These are phyloP conservation scores for Rhimphoctona megacephalus DNA, from an alignment of 2,888 invertebrate genomes.

Conservation along the genomic window DNA sequence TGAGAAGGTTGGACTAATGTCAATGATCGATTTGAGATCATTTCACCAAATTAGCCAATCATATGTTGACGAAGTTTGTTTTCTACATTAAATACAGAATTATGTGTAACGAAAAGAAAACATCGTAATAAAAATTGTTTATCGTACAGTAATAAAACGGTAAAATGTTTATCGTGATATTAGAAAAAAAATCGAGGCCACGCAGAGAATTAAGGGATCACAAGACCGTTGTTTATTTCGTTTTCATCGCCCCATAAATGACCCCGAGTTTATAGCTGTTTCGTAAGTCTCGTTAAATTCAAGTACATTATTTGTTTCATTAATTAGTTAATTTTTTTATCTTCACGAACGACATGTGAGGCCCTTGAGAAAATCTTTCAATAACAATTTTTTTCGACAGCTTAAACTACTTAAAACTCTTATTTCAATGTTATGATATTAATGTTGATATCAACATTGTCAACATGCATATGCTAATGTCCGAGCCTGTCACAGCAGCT, in stretches of 20 bases:
- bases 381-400: neutral
- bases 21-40: neutral
- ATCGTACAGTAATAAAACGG: neutral
- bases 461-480: neutral
- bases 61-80: neutral
- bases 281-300: neutral
- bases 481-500: slow-evolving; percentile 14
- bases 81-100: neutral
- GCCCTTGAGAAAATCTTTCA: neutral
- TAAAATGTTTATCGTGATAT: neutral
- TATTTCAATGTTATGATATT: neutral
- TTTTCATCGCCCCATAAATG: neutral
- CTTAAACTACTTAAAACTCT: neutral
- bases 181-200: neutral
- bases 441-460: neutral
- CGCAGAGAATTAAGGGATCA: too few species aligned
- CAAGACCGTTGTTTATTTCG: neutral
- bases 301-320: neutral
- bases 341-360: neutral
- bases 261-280: slow-evolving; percentile 11
- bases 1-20: neutral
- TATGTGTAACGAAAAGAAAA: neutral
- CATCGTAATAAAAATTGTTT: slow-evolving; percentile 9
- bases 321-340: neutral
- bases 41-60: neutral